Evolutionary conservation across 2,113 vertebrate genomes (phyloP).

Genomic region (Catharus minimus): DNA sequence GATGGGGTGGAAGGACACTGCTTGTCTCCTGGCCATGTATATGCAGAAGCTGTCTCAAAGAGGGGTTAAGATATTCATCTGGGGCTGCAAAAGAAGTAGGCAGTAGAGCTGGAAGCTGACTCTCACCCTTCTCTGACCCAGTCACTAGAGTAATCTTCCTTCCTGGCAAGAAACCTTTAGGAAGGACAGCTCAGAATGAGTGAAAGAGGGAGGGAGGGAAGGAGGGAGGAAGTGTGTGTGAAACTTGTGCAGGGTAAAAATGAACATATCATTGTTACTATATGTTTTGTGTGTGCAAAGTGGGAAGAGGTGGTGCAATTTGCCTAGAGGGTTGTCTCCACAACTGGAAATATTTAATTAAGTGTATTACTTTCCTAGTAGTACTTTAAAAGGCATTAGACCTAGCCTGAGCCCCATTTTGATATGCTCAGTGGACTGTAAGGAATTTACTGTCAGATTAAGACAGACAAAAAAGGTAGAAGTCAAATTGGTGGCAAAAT

Average conservation of each 20-base stretch:
- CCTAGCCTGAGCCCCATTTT: constrained; percentile 1
- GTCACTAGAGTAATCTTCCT: neutral
- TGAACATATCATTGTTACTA: neutral
- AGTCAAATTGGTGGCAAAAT: constrained; percentile 36
- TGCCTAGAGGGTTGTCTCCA: neutral
- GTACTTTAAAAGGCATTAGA: constrained; percentile 47
- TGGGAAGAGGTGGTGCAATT: neutral
- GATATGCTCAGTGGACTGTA: constrained; percentile 43
- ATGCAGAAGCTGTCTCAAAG: neutral
- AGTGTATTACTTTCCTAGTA: constrained; percentile 49
- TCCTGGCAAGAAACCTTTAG: neutral
- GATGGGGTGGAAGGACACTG: neutral
- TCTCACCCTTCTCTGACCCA: neutral
- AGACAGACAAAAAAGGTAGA: constrained; percentile 46
- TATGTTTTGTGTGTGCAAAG: neutral
- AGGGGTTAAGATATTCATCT: neutral
- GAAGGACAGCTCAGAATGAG: neutral
- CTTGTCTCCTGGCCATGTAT: neutral
- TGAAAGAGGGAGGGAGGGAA: neutral
- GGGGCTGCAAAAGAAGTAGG: neutral
- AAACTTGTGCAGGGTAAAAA: neutral
- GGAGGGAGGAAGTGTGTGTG: neutral
- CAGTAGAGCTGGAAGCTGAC: neutral
- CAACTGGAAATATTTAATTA: constrained; percentile 62
- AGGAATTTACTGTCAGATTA: constrained; percentile 52